Evolutionary conservation across 2,888 invertebrate species (phyloP).

Genomic region (Ephialtes manifestator): DNA sequence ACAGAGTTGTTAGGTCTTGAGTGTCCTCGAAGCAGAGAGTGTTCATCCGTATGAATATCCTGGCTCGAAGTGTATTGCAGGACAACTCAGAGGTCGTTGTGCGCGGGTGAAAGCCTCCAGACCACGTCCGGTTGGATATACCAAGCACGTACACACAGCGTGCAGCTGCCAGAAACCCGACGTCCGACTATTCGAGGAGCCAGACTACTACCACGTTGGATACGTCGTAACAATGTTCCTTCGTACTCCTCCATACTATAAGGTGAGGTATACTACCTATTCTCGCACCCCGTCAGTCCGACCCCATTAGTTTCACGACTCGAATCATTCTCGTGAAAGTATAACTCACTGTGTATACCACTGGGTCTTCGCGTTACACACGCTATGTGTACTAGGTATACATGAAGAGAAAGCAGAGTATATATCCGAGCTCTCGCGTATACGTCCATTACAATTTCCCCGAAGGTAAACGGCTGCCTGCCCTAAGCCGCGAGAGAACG

Average conservation of each 20-base stretch:
- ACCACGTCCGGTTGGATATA: constrained; percentile 66
- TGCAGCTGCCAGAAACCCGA: constrained; percentile 58
- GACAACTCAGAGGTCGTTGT: constrained; percentile 41
- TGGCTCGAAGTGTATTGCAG: constrained; percentile 23
- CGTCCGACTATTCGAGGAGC: constrained; percentile 60
- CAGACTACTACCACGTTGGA: constrained; percentile 46
- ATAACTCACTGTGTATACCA: constrained; percentile 54
- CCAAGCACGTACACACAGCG: constrained; percentile 60
- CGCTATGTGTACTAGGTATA: not conserved
- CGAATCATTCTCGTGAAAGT: constrained; percentile 70
- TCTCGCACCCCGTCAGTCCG: constrained; percentile 56
- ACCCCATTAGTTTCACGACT: constrained; percentile 72
- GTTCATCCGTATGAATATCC: constrained; percentile 55
- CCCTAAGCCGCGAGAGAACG: constrained; percentile 13
- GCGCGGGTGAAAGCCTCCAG: constrained; percentile 28
- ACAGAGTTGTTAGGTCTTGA: not conserved
- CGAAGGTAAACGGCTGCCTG: constrained; percentile 18
- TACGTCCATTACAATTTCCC: constrained; percentile 45
- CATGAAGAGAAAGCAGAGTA: constrained; percentile 3
- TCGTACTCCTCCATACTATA: not conserved
- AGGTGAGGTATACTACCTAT: constrained; percentile 44
- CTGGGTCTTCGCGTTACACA: constrained; percentile 30
- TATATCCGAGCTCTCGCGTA: constrained; percentile 22
- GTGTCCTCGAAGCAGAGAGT: constrained; percentile 33
- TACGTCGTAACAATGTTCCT: constrained; percentile 66